Evolutionary conservation across 2,888 invertebrate genomes (phyloP), one percentile per base, ranked within the genome.

Genomic region (Stenotaenia linearis): DNA sequence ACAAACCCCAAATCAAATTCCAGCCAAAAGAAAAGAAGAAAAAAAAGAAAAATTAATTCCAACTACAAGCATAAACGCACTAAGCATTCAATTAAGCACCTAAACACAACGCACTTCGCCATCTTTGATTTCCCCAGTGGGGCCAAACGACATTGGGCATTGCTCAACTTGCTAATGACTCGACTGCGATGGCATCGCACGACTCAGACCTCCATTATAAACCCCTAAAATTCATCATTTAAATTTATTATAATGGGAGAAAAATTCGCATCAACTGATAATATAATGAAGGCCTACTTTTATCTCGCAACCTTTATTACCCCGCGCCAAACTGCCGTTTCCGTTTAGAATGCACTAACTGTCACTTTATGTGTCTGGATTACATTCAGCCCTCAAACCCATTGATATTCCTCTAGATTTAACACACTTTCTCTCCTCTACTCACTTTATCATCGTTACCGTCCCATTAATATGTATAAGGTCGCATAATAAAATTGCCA

Each of bases 221-320:
- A n/a, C 50, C 69, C 69, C 10, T 28, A 28, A 69, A 69, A 69
- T 69, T 69, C 69, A 69, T 69, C 69, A 69, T 69, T 69, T 69
- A 69, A 69, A 69, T 69, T 69, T 69, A 69, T 69, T 69, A 69
- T 69, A 69, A 69, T 69, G 69, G 69, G 25, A 3, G 69, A 25
- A 28, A 69, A 69, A 69, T 69, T 69, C 69, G n/a, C 69, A 69
- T 69, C 69, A 69, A 69, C 69, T 69, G 69, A 69, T 69, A 69
- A 69, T 69, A 69, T 69, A 69, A 69, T 69, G 69, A 69, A 69
- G n/a, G 15, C 69, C 25, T 69, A 69, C 25, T 69, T 69, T 69
- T 69, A 69, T 69, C 69, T 69, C 56, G 7, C 69, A 12, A 69
- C 69, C 69, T 69, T 28, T 69, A 69, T 28, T 50, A 50, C 69